Conservation (phyloP, 2,113 vertebrate genomes). For the Heterochromis multidens region DNA sequence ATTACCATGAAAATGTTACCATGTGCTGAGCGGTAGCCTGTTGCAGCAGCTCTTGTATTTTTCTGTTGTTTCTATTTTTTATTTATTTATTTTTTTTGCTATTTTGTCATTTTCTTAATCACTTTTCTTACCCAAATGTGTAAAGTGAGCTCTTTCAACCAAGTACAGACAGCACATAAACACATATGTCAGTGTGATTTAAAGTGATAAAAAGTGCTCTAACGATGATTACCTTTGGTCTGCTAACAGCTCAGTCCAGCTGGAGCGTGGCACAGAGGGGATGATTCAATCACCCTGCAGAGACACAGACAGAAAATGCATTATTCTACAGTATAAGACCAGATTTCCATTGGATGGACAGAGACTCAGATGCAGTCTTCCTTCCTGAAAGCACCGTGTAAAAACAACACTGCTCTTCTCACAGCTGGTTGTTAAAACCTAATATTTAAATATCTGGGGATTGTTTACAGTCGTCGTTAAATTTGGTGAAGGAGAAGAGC, state of each 20-base stretch:
- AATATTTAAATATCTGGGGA: not conserved
- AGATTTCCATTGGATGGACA: not conserved
- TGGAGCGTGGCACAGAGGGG: not conserved
- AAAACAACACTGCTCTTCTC: not conserved
- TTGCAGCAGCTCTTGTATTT: not conserved
- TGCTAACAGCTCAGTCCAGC: conserved; percentile 30
- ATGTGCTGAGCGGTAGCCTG: not conserved
- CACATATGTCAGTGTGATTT: not conserved
- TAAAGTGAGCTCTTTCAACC: not conserved
- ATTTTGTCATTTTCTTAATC: not conserved
- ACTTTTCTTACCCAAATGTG: not conserved
- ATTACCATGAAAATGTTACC: not conserved
- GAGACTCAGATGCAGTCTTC: not conserved
- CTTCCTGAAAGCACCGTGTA: not conserved
- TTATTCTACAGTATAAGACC: not conserved
- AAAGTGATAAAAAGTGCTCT: not conserved
- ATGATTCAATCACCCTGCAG: conserved; percentile 37
- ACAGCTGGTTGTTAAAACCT: not conserved
- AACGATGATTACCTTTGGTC: conserved; percentile 52
- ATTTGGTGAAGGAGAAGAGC: not conserved
- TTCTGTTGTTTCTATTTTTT: not conserved
- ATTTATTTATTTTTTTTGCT: not conserved
- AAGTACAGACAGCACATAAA: not conserved
- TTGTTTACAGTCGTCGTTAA: not conserved
- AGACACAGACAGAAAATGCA: not conserved